These are phyloP conservation scores for Drosophila stalkeri DNA, from an alignment of 2,888 invertebrate species.

Conservation along the genomic window DNA sequence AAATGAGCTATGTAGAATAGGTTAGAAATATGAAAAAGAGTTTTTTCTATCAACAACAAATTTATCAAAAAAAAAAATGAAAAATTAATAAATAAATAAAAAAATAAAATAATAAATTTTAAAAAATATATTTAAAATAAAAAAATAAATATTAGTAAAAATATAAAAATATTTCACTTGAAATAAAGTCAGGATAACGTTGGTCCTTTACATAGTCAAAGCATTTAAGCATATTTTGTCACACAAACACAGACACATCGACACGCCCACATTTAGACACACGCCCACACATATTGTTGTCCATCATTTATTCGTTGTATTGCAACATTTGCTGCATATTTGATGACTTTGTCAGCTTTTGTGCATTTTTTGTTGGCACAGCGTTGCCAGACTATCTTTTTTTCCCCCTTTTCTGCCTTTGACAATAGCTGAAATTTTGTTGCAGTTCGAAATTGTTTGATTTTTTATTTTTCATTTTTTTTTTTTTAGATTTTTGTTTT, in stretches of 20 bases:
- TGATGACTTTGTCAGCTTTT: conserved; percentile 41
- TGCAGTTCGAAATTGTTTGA: background rate
- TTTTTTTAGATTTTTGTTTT: background rate
- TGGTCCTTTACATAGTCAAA: background rate
- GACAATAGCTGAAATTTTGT: conserved; percentile 26
- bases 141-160: too few species aligned
- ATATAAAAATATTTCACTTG: background rate
- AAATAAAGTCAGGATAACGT: background rate
- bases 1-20: too few species aligned
- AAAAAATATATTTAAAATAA: too few species aligned
- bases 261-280: background rate
- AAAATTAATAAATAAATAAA: too few species aligned
- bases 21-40: background rate
- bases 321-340: conserved; percentile 36
- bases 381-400: conserved; percentile 10
- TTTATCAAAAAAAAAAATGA: fast-evolving
- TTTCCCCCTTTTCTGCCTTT: background rate
- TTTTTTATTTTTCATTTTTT: background rate
- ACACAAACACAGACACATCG: background rate
- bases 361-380: background rate
- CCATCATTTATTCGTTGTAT: conserved; percentile 21
- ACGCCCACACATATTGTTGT: conserved; percentile 3
- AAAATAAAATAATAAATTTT: too few species aligned
- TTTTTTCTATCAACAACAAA: too few species aligned
- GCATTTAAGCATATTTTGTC: conserved; percentile 8